These are phyloP conservation scores for Lucifuga dentata DNA, from an alignment of 2,113 vertebrate species.

Conservation along the genomic window DNA sequence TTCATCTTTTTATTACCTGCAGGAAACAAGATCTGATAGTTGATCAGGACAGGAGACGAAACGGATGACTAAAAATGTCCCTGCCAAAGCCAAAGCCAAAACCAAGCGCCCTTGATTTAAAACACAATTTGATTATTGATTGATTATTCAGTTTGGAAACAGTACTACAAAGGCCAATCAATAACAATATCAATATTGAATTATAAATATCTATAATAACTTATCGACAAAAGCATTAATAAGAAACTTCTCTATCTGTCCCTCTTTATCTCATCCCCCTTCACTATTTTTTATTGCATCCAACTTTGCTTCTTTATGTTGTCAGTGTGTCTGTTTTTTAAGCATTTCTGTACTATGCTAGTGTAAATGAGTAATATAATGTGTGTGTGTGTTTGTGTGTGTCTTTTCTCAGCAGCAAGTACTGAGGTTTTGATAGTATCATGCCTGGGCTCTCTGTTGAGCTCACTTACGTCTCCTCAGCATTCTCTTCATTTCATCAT, in stretches of 20 bases:
- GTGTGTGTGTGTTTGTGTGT: slow-evolving; percentile 36
- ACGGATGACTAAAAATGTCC: no score
- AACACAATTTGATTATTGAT: no score
- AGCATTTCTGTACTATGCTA: not conserved
- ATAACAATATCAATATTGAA: no score
- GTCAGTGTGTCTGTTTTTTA: not conserved
- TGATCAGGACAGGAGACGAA: no score
- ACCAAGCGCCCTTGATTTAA: no score
- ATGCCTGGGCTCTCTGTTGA: not conserved
- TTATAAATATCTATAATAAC: slow-evolving; percentile 11
- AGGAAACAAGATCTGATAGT: no score
- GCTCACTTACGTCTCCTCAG: not conserved
- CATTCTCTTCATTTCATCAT: no score
- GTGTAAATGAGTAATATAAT: slow-evolving; percentile 5
- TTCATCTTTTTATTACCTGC: no score
- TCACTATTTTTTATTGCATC: not conserved
- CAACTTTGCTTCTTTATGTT: no score
- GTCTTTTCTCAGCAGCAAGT: slow-evolving; percentile 34
- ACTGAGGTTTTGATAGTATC: slow-evolving; percentile 37
- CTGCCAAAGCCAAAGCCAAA: no score
- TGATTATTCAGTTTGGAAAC: slow-evolving; percentile 5
- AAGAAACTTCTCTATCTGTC: not conserved
- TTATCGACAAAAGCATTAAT: no score
- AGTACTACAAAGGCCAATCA: no score
- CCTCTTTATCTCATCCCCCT: not conserved